Percentiles rank a stretch among this genome's conserved stretches.
These are phyloP conservation scores for Sus cebifrons DNA, from an alignment of 2,797 vertebrate species.

Conservation along the genomic window DNA sequence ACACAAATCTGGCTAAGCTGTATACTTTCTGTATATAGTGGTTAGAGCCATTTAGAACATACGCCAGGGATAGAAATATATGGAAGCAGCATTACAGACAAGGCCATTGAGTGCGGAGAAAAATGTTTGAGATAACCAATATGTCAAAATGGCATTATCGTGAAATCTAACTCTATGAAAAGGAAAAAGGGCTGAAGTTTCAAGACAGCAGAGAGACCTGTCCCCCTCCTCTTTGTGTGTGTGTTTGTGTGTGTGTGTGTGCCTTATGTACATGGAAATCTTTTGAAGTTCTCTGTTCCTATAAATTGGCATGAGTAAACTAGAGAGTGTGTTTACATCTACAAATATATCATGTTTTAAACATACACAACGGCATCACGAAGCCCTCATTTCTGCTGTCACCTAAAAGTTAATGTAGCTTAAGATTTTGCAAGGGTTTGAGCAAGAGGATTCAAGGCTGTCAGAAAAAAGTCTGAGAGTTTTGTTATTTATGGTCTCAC, in stretches of 20 bases:
- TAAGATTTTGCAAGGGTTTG: constrained; percentile 45
- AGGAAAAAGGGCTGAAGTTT: constrained; percentile 8
- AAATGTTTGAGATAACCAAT: background rate
- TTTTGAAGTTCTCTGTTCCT: background rate
- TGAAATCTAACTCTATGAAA: background rate
- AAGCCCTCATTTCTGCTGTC: background rate
- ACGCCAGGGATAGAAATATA: constrained; percentile 8
- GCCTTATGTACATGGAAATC: background rate
- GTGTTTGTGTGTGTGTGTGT: background rate
- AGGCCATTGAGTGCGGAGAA: constrained; percentile 1
- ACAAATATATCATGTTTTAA: background rate
- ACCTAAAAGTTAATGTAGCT: background rate
- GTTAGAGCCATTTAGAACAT: constrained; percentile 18
- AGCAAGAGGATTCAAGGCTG: background rate
- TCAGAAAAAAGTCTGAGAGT: background rate
- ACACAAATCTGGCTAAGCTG: background rate
- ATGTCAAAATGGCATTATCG: background rate
- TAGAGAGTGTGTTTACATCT: background rate
- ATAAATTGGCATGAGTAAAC: background rate
- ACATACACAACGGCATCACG: background rate
- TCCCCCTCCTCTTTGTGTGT: background rate
- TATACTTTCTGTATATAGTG: background rate
- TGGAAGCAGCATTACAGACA: background rate
- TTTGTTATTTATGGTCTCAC: constrained; percentile 13
- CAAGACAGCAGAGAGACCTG: background rate